These are phyloP conservation scores for Anhinga anhinga DNA, from an alignment of 2,113 vertebrate genomes.

Conservation along the genomic window DNA sequence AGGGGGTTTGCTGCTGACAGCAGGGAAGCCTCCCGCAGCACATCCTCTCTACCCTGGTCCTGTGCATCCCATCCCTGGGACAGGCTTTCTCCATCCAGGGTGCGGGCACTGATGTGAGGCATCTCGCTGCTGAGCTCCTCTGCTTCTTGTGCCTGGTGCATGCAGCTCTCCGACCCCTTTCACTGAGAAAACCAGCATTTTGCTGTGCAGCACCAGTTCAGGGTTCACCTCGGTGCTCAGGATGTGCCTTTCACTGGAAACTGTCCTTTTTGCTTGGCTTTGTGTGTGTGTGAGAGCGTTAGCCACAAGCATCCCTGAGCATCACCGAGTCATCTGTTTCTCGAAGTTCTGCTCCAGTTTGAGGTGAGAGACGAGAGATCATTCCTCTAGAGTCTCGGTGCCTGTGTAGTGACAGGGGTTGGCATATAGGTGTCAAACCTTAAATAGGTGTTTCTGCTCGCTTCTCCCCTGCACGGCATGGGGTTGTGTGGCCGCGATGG, in stretches of 20 bases:
- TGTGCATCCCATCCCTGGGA: not conserved
- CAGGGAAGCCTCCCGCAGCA: fast-evolving
- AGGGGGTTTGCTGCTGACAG: not conserved
- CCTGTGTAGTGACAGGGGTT: not conserved
- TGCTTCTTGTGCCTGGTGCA: not conserved
- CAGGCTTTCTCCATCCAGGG: not conserved
- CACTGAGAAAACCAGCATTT: not conserved
- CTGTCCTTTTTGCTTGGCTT: not conserved
- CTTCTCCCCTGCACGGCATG: not conserved
- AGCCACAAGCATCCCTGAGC: fast-evolving
- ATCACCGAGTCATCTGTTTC: not conserved
- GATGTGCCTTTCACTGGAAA: not conserved
- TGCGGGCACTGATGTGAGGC: too few species aligned
- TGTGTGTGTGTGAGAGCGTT: not conserved
- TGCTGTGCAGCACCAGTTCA: fast-evolving
- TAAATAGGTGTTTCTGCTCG: not conserved
- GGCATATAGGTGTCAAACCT: not conserved
- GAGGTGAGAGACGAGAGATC: not conserved
- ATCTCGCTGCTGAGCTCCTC: not conserved
- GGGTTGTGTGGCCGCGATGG: not conserved
- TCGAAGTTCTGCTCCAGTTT: fast-evolving
- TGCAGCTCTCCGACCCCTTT: fast-evolving
- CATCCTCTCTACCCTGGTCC: not conserved
- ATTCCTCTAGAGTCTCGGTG: not conserved
- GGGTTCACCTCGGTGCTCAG: not conserved